Base-by-base conservation (phyloP, 2,888 invertebrate genomes). In the Kuschelorhynchus macadamiae region DNA sequence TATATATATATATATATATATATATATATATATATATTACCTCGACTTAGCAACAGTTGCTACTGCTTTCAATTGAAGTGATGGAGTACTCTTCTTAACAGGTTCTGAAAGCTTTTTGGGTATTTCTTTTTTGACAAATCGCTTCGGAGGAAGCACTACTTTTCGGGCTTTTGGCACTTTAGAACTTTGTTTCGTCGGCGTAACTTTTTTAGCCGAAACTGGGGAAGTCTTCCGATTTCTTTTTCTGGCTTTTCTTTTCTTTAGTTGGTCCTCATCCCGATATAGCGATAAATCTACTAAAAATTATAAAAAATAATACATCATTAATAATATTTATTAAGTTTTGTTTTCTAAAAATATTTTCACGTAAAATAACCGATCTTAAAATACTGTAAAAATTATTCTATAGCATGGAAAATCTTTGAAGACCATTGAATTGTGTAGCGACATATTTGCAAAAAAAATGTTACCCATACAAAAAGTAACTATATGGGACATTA, bases 261-360 rank as follows among this genome's bases (percentile, higher is more conserved):
- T 82, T 71, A 94, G 83, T 82, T 94, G 94, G 63, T 93, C 91
- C 84, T 94, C 94, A 81, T 93, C 92, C 81, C 90, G 92, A 84
- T 91, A 94, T 52, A 94, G 85, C 11, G 94, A 94, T 49, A 94
- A 86, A 81, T 94, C 94, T 87, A 94, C 94, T 94, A 85, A 53
- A 85, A 83, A 18, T 53, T n/a, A n/a, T n/a, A n/a, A n/a, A n/a
- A n/a, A n/a, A n/a, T n/a, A n/a, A n/a, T n/a, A n/a, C n/a, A n/a
- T n/a, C n/a, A n/a, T n/a, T n/a, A n/a, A n/a, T n/a, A n/a, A n/a
- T n/a, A n/a, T n/a, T n/a, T n/a, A n/a, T n/a, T n/a, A n/a, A n/a
- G n/a, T n/a, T n/a, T n/a, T n/a, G n/a, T n/a, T n/a, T n/a, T n/a
- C n/a, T n/a, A n/a, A n/a, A n/a, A n/a, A n/a, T n/a, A n/a, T n/a